Evolutionary conservation across 2,113 vertebrate species (phyloP).

Genomic region (Coracopsis vasa): DNA sequence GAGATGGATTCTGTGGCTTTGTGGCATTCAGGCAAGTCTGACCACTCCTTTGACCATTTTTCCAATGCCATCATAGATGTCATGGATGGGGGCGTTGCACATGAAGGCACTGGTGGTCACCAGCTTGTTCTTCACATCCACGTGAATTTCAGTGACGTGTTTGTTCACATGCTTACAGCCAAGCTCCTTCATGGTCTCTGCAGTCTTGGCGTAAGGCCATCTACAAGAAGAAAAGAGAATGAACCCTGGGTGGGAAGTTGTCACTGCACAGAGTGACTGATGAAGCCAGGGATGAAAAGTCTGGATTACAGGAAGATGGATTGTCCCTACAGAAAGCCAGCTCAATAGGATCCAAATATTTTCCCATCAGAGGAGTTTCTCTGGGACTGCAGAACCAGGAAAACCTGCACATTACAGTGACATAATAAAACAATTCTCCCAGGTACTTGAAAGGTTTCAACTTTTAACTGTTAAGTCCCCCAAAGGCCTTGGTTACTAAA

Average conservation of each 20-base stretch:
- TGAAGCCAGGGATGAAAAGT: not conserved
- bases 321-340: not conserved
- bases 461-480: not conserved
- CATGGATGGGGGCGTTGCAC: conserved; percentile 83
- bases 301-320: not conserved
- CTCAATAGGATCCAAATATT: not conserved
- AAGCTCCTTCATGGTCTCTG: conserved; percentile 72
- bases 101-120: conserved; percentile 86
- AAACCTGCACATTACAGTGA: not conserved
- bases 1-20: not conserved
- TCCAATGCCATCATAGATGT: conserved; percentile 82
- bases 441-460: not conserved
- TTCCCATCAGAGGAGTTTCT: not conserved
- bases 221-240: conserved; percentile 33
- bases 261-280: not conserved
- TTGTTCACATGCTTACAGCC: conserved; percentile 85
- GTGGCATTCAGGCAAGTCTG: conserved; percentile 69
- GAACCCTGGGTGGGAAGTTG: not conserved
- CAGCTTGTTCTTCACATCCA: conserved; percentile 82
- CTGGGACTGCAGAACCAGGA: not conserved
- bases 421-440: not conserved
- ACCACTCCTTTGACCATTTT: conserved; percentile 81
- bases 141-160: conserved; percentile 76
- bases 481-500: not conserved
- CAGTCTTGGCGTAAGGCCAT: conserved; percentile 82